A percentile compares a stretch with the other conserved stretches of the same genome.
Conservation (phyloP, 2,113 vertebrate species). For the Chlamydotis undulata region DNA sequence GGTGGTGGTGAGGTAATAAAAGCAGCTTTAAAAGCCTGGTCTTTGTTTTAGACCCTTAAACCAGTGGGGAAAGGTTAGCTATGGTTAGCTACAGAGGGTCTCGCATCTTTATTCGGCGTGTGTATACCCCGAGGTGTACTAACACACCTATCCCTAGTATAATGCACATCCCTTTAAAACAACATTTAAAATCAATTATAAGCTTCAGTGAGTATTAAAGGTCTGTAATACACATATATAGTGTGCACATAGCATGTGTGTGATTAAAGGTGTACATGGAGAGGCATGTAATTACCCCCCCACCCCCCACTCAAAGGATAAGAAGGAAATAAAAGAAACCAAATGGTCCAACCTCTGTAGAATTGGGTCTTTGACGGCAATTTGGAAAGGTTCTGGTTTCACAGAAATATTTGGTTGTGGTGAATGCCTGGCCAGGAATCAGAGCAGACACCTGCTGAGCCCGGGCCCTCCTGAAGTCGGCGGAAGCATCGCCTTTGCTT, state of each 20-base stretch:
- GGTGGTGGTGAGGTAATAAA: constrained; percentile 44
- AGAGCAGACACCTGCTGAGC: neutral
- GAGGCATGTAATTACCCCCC: neutral
- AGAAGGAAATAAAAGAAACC: neutral
- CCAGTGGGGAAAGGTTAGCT: constrained; percentile 1
- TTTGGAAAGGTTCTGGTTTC: neutral
- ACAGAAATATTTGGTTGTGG: neutral
- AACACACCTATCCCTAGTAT: neutral
- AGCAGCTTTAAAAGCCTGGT: constrained; percentile 49
- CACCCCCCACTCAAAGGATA: rapidly evolving
- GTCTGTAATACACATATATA: rapidly evolving
- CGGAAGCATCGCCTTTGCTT: neutral
- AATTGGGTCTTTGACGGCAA: rapidly evolving
- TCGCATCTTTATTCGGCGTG: neutral
- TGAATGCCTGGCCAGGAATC: neutral
- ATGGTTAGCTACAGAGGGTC: neutral
- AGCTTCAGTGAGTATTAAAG: neutral
- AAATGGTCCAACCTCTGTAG: rapidly evolving
- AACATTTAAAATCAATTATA: neutral
- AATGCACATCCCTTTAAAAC: neutral
- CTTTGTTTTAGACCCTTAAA: constrained; percentile 54
- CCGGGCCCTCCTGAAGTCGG: rapidly evolving
- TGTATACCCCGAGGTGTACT: neutral
- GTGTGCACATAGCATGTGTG: neutral
- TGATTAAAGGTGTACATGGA: neutral